Conservation (phyloP, 2,888 invertebrate species). For the Chrysodeixis includens region DNA sequence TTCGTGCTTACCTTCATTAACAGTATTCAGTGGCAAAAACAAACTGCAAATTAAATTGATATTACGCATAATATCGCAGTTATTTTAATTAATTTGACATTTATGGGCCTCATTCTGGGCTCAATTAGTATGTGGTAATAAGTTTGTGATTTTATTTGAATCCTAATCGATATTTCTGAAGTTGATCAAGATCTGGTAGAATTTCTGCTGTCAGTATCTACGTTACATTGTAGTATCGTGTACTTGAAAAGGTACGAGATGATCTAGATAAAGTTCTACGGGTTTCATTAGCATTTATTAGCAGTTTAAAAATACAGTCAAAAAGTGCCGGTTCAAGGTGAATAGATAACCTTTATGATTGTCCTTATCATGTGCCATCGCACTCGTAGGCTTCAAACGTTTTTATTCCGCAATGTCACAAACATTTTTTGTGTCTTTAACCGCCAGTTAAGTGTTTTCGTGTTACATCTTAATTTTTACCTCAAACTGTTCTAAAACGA, state of each 20-base stretch:
- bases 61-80: slow-evolving; percentile 50
- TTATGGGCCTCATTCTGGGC: slow-evolving; percentile 37
- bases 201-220: slow-evolving; percentile 36
- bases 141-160: slow-evolving; percentile 42
- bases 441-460: slow-evolving; percentile 30
- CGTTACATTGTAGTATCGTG: slow-evolving; percentile 36
- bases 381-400: slow-evolving; percentile 72
- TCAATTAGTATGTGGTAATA: slow-evolving; percentile 28
- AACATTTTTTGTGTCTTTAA: slow-evolving; percentile 67
- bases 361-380: slow-evolving; percentile 78
- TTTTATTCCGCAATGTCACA: slow-evolving; percentile 68
- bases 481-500: slow-evolving; percentile 43
- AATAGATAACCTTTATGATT: slow-evolving; percentile 83
- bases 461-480: slow-evolving; percentile 14
- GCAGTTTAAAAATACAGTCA: slow-evolving; percentile 74
- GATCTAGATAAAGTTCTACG: slow-evolving; percentile 72
- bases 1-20: slow-evolving; percentile 60
- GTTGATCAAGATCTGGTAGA: slow-evolving; percentile 28
- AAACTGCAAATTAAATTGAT: slow-evolving; percentile 52
- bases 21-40: slow-evolving; percentile 48
- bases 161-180: slow-evolving; percentile 36
- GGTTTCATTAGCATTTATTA: slow-evolving; percentile 77
- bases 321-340: slow-evolving; percentile 83
- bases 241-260: slow-evolving; percentile 57
- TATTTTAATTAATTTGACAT: slow-evolving; percentile 56